Base-by-base conservation (phyloP, 2,888 invertebrate species). In the Bombyx huttoni region DNA sequence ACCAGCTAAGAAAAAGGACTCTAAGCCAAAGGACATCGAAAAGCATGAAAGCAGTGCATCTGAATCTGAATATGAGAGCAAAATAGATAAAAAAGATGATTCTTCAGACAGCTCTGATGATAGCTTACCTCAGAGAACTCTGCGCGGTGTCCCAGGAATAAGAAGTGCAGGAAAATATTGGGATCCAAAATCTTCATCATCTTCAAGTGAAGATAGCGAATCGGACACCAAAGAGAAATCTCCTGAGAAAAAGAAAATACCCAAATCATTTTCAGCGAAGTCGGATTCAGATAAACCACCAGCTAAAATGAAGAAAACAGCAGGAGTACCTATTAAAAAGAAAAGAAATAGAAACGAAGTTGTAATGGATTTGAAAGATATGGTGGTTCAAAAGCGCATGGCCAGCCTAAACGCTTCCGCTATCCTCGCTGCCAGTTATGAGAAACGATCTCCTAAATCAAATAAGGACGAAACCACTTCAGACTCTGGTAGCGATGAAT, bases 381-480 rank as follows among this genome's bases (percentile, higher is more conserved):
- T 96, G 92, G 93, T 96, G 7, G 96, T 96, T 13, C 91, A 94
- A 62, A 97, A 96, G 73, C 91, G 97, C 35, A 96, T 97, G 96
- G 97, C 97, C 14, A 96, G 96, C 72, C 84, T 97, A 35, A 97
- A 97, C 76, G 97, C 97, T 12, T 94, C 94, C 45, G 97, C 97
- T 14, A 96, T 97, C 66, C 89, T 97, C 59, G 96, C 96, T 0
- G 96, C 96, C 14, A 96, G 95, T 59, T 96, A 96, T 67, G 95
- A 96, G 74, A 95, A 93, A 69, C 88, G 90, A 51, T 90, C 90
- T 46, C 89, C 90, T 0, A 90, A 90, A 64, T 90, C 90, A 46
- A 90, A 79, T 55, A 89, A 89, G 61, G 90, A 90, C 52, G 90
- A 90, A 52, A 90, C 91, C 49, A 90, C 89, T 47, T 91, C 89